Evolutionary conservation across 2,113 vertebrate species (phyloP).

Genomic region (Phalacrocorax aristotelis): DNA sequence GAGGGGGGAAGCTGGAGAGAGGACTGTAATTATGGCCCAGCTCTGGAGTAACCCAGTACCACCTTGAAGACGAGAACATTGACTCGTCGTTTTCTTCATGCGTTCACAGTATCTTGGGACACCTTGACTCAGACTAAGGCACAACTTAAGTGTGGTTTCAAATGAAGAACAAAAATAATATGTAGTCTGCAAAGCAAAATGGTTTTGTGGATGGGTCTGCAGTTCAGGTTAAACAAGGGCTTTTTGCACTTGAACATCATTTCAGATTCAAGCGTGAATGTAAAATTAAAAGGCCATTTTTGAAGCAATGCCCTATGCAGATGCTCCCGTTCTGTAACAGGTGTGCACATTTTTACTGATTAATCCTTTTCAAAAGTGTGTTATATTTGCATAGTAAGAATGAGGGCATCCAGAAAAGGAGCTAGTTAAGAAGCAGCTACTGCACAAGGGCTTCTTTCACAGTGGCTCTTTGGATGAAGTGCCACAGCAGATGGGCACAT

Average conservation of each 20-base stretch:
- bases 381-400: neutral
- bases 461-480: neutral
- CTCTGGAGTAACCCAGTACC: neutral
- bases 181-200: neutral
- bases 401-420: neutral
- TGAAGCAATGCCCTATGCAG: neutral
- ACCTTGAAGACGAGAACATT: neutral
- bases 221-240: neutral
- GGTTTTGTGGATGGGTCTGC: neutral
- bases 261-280: neutral
- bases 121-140: neutral
- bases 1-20: neutral
- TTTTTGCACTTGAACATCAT: neutral
- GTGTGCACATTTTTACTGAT: neutral
- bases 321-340: neutral
- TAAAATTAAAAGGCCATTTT: neutral
- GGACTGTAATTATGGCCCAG: neutral
- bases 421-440: neutral
- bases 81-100: neutral
- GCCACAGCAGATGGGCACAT: rapidly evolving
- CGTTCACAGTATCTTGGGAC: neutral
- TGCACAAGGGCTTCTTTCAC: neutral
- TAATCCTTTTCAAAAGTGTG: neutral
- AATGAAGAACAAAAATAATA: neutral
- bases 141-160: neutral